These are phyloP conservation scores for Microplitis deprimator DNA, from an alignment of 2,888 invertebrate genomes.

Conservation along the genomic window DNA sequence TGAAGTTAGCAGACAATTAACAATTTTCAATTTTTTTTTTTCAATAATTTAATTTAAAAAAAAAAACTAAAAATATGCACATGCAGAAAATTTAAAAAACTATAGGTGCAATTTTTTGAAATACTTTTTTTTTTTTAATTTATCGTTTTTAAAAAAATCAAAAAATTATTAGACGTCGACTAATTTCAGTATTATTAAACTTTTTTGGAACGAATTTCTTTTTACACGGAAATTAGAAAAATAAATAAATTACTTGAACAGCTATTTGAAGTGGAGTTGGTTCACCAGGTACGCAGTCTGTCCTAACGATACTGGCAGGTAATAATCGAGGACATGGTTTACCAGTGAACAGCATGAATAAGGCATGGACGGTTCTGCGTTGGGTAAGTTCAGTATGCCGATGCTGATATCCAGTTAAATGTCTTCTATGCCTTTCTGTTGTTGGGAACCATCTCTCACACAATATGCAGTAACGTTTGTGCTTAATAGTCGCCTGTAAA, in stretches of 20 bases:
- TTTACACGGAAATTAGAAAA: not conserved
- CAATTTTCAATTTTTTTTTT: no score
- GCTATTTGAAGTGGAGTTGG: slow-evolving; percentile 69
- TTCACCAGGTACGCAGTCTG: slow-evolving; percentile 66
- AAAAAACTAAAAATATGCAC: no score
- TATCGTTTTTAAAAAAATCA: no score
- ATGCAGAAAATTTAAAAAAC: no score
- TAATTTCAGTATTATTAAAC: no score
- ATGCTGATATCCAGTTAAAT: slow-evolving; percentile 68
- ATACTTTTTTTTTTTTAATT: no score
- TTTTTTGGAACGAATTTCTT: no score
- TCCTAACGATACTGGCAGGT: slow-evolving; percentile 63
- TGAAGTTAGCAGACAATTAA: no score
- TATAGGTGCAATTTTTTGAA: no score
- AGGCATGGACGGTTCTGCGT: slow-evolving; percentile 69
- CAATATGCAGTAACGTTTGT: slow-evolving; percentile 67
- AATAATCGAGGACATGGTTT: slow-evolving; percentile 67
- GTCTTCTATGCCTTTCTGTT: slow-evolving; percentile 63
- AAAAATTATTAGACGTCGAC: no score
- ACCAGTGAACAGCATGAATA: slow-evolving; percentile 70
- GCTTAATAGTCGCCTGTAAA: slow-evolving; percentile 66
- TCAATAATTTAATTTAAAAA: no score
- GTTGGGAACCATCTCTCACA: slow-evolving; percentile 70
- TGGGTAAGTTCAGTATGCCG: slow-evolving; percentile 68
- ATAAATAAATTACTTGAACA: slow-evolving; percentile 62